A percentile compares a stretch with the other conserved stretches of the same genome.
Conservation (phyloP, 2,797 vertebrate species). For the Odontamblyopus rebecca region DNA sequence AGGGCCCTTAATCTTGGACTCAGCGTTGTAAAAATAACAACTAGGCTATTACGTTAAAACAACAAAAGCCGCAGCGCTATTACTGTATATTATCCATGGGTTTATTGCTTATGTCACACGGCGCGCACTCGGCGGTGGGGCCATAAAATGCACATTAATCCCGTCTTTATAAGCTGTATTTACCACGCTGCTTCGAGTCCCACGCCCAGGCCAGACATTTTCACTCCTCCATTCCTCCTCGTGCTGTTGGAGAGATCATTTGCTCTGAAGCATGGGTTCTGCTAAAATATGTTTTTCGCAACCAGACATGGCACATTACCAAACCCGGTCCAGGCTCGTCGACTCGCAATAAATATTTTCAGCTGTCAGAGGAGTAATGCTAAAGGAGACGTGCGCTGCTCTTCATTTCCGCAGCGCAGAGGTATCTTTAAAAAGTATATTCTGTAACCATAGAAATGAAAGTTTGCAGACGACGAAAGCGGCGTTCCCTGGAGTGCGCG, state of each 20-base stretch:
- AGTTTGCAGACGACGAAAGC: no score
- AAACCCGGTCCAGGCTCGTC: slow-evolving; percentile 13
- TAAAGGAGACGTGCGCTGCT: slow-evolving; percentile 23
- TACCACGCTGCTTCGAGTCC: background rate
- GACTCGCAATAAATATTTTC: slow-evolving; percentile 37
- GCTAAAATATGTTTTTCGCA: slow-evolving; percentile 42
- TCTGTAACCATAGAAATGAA: background rate
- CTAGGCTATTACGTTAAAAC: slow-evolving; percentile 5
- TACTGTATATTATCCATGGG: background rate
- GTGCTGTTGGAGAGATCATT: slow-evolving; percentile 31
- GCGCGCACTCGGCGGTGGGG: background rate
- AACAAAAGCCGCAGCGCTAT: background rate
- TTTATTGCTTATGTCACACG: background rate
- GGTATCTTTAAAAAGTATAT: background rate
- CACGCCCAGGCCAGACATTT: background rate
- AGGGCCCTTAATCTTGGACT: background rate
- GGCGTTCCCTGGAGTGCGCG: no score
- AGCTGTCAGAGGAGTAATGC: slow-evolving; percentile 35
- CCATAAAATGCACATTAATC: slow-evolving; percentile 15
- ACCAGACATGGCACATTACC: slow-evolving; percentile 34
- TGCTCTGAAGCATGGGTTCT: slow-evolving; percentile 34
- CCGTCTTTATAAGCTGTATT: slow-evolving; percentile 5
- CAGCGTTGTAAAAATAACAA: slow-evolving; percentile 1
- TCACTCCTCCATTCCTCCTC: slow-evolving; percentile 3
- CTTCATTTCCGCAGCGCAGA: background rate